These are phyloP conservation scores for Venusia cambrica DNA, from an alignment of 2,888 invertebrate species.

Conservation along the genomic window DNA sequence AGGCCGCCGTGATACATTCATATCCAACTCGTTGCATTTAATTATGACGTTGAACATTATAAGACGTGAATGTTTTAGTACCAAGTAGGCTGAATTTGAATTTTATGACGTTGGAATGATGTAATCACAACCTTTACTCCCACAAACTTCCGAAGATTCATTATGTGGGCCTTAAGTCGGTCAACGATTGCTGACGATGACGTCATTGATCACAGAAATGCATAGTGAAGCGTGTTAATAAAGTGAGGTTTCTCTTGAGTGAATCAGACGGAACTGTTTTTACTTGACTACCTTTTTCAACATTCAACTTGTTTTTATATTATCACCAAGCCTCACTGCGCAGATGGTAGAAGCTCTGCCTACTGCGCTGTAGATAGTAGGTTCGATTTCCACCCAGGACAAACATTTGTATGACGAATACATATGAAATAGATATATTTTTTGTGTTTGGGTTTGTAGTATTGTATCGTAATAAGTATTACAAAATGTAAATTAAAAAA, in stretches of 20 bases:
- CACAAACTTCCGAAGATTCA: conserved; percentile 44
- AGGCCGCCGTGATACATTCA: conserved; percentile 29
- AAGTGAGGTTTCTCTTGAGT: conserved; percentile 14
- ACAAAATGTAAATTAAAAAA: too few species aligned
- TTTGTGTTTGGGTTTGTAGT: too few species aligned
- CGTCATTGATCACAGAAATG: conserved; percentile 25
- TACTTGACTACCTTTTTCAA: too few species aligned
- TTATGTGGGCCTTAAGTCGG: conserved; percentile 52
- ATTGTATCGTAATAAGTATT: too few species aligned
- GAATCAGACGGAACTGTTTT: conserved; percentile 1
- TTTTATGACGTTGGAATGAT: conserved; percentile 43
- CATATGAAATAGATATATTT: too few species aligned
- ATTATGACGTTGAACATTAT: conserved; percentile 28
- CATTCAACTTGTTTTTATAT: too few species aligned
- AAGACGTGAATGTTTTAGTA: conserved; percentile 21
- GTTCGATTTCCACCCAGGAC: too few species aligned
- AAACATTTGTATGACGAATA: too few species aligned
- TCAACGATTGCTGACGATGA: conserved; percentile 46
- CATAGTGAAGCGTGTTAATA: conserved; percentile 4
- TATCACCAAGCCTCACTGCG: too few species aligned
- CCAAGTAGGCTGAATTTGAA: conserved; percentile 29
- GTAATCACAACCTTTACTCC: conserved; percentile 68
- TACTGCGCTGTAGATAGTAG: too few species aligned
- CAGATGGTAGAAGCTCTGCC: too few species aligned
- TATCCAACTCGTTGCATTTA: conserved; percentile 24